A percentile compares a stretch with the other conserved stretches of the same genome.
Evolutionary conservation across 2,797 vertebrate genomes (phyloP).

Genomic region (Allobates femoralis): DNA sequence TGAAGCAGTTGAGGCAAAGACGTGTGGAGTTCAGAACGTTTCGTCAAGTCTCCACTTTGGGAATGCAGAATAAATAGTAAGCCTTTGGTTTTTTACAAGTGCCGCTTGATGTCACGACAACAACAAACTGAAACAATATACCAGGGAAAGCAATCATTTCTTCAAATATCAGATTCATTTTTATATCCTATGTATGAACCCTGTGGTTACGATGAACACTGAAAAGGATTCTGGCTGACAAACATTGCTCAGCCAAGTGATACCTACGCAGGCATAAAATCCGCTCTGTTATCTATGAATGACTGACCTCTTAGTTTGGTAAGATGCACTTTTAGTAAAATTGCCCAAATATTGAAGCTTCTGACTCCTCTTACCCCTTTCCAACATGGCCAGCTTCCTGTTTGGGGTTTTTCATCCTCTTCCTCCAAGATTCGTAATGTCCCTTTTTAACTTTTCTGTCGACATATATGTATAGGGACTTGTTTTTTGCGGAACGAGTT

Average conservation of each 20-base stretch:
- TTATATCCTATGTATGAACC: neutral
- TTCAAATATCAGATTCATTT: neutral
- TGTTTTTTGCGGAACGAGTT: no score
- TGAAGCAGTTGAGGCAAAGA: neutral
- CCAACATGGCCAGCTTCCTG: no score
- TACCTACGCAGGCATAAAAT: neutral
- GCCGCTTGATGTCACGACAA: conserved; percentile 5
- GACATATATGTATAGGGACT: no score
- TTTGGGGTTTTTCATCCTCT: no score
- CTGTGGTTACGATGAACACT: neutral
- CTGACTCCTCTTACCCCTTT: no score
- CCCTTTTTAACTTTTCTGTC: no score
- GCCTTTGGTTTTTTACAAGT: neutral
- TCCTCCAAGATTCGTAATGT: no score
- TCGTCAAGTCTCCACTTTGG: neutral
- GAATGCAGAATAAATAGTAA: conserved; percentile 20
- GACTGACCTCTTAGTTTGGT: no score
- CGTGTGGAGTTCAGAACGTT: neutral
- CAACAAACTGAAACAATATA: neutral
- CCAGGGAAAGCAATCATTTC: neutral
- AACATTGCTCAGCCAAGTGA: neutral
- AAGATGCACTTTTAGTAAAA: no score
- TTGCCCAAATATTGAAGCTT: no score
- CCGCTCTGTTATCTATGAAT: neutral
- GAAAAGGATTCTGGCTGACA: neutral